Evolutionary conservation across 2,888 invertebrate genomes (phyloP), one percentile per base, ranked within the genome.

Genomic region (Phengaris arion): DNA sequence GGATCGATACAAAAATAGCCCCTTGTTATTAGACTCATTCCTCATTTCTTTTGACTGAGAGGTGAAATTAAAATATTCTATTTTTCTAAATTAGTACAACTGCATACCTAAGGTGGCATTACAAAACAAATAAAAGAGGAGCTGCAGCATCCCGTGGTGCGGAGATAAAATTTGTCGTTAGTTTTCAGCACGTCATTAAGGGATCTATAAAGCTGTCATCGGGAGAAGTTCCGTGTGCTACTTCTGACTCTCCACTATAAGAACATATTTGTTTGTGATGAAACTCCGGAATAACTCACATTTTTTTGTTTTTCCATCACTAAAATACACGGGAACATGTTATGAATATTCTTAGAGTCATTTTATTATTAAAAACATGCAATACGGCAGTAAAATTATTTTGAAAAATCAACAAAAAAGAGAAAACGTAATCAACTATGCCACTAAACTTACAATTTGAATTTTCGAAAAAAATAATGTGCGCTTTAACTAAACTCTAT

Each of bases 161-260:
- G 80, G 81, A 80, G 75, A 81, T 77, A 70, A 79, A 77, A 83
- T 83, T 83, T 83, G 83, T 83, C 81, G 80, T 77, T 79, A 81
- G 79, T 80, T 85, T 84, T 86, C 85, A 79, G 79, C 83, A 82
- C 82, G 79, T 85, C 85, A 82, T 86, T 85, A 84, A 79, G 64
- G 77, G 79, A 85, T 83, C 84, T 85, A 83, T 85, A 83, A 84
- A 79, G 80, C 85, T 85, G 85, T 87, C 86, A 84, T 79, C 85
- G 83, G 76, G 75, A 78, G 77, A 59, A 45, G 74, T 75, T 70
- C 75, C 70, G 75, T 69, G 75, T 68, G 77, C 76, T 57, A 59
- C 46, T 69, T 59, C 68, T 54, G 52, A 74, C 64, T 35, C 64
- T 35, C 54, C 59, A 55, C 57, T 78, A 76, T 75, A 75, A 77